These are phyloP conservation scores for Rhinatrema bivittatum DNA, from an alignment of 2,797 vertebrate genomes.

Conservation along the genomic window DNA sequence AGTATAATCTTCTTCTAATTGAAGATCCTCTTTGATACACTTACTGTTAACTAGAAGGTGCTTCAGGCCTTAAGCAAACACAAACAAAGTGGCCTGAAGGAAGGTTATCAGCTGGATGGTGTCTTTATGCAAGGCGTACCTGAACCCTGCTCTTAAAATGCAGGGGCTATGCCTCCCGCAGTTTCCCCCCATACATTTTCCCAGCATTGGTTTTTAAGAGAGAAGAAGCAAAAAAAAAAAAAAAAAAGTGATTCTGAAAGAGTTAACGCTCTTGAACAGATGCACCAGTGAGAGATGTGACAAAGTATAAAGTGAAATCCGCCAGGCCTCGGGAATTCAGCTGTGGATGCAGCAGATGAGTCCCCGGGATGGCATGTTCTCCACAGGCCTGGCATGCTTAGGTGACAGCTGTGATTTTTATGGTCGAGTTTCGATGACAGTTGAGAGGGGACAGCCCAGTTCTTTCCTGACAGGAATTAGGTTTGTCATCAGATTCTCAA, in stretches of 20 bases:
- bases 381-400: constrained; percentile 55
- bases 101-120: too few species aligned
- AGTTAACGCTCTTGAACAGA: constrained; percentile 68
- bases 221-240: too few species aligned
- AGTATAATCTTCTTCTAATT: too few species aligned
- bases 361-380: constrained; percentile 74
- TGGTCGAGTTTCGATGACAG: constrained; percentile 78
- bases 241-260: constrained; percentile 66
- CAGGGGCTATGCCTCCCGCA: too few species aligned
- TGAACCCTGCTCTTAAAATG: too few species aligned
- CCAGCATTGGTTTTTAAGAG: too few species aligned
- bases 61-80: too few species aligned
- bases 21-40: too few species aligned
- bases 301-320: constrained; percentile 81
- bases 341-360: constrained; percentile 64
- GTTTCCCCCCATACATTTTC: too few species aligned
- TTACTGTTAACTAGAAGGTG: too few species aligned
- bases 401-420: constrained; percentile 92
- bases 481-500: constrained; percentile 88
- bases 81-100: too few species aligned
- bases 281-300: constrained; percentile 58
- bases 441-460: constrained; percentile 59
- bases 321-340: constrained; percentile 70
- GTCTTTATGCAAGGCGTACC: too few species aligned
- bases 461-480: constrained; percentile 76